These are phyloP conservation scores for Ceriagrion tenellum DNA, from an alignment of 2,888 invertebrate species.

Conservation along the genomic window DNA sequence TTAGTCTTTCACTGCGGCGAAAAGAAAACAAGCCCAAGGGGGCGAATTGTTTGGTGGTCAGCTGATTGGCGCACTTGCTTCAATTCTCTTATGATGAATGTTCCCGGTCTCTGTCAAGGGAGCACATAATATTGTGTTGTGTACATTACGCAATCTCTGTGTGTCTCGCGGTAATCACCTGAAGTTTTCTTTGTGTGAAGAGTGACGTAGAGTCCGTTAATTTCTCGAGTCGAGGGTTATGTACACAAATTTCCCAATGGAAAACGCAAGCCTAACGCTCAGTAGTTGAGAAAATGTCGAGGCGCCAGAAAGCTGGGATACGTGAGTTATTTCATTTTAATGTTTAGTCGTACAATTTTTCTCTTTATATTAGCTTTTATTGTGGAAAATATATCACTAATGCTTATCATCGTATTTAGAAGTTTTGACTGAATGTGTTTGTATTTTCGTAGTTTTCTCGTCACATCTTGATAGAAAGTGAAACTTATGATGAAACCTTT, in stretches of 20 bases:
- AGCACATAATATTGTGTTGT: not conserved
- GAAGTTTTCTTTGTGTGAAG: constrained; percentile 2
- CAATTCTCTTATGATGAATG: not conserved
- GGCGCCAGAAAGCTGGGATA: constrained; percentile 40
- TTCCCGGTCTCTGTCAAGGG: not conserved
- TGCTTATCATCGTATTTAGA: too few species aligned
- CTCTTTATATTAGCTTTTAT: not conserved
- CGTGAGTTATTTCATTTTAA: constrained; percentile 16
- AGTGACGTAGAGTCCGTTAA: constrained; percentile 53
- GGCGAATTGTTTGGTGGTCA: not conserved
- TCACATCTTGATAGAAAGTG: not conserved
- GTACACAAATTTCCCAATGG: constrained; percentile 49
- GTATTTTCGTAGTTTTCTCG: too few species aligned
- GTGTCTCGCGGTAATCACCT: constrained; percentile 40
- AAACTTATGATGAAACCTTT: not conserved
- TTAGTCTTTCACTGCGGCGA: not conserved
- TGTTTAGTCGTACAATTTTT: not conserved
- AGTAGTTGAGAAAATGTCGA: constrained; percentile 44
- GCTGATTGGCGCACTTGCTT: not conserved
- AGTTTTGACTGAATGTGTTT: not conserved
- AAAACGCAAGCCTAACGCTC: constrained; percentile 18
- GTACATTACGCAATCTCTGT: constrained; percentile 40
- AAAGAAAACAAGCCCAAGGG: not conserved
- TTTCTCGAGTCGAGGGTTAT: constrained; percentile 56
- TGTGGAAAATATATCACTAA: too few species aligned